These are phyloP conservation scores for Athripsodes cinereus DNA, from an alignment of 2,888 invertebrate genomes.

Conservation along the genomic window DNA sequence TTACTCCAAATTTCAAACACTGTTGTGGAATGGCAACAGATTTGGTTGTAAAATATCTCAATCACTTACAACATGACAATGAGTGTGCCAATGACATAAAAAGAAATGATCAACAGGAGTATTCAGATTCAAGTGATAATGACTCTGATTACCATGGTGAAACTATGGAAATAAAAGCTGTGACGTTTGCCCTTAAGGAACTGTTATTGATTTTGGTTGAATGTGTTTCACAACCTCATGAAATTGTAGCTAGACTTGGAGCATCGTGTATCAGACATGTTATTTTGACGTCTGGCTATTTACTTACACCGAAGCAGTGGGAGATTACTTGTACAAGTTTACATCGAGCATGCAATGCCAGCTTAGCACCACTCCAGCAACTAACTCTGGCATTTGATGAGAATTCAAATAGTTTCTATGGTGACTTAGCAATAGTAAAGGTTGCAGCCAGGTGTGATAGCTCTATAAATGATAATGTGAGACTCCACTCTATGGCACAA, in stretches of 20 bases:
- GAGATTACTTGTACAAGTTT: slow-evolving; percentile 76
- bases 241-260: slow-evolving; percentile 84
- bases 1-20: slow-evolving; percentile 89
- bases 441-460: slow-evolving; percentile 88
- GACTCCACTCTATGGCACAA: slow-evolving; percentile 82
- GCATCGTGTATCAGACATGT: slow-evolving; percentile 87
- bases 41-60: slow-evolving; percentile 79
- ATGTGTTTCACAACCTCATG: slow-evolving; percentile 84
- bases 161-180: slow-evolving; percentile 51
- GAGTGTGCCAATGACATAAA: slow-evolving; percentile 31
- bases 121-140: slow-evolving; percentile 30
- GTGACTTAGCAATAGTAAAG: slow-evolving; percentile 86
- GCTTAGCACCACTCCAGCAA: slow-evolving; percentile 80
- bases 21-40: slow-evolving; percentile 92
- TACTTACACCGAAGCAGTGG: slow-evolving; percentile 81
- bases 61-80: slow-evolving; percentile 61
- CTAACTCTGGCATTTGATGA: slow-evolving; percentile 85
- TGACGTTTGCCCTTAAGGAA: slow-evolving; percentile 78
- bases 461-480: slow-evolving; percentile 73
- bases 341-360: slow-evolving; percentile 78
- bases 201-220: slow-evolving; percentile 80
- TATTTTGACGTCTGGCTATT: slow-evolving; percentile 75
- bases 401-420: slow-evolving; percentile 91
- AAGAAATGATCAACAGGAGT: slow-evolving; percentile 36
- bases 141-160: slow-evolving; percentile 44